These are phyloP conservation scores for Etia nguti DNA, from an alignment of 2,113 vertebrate genomes.

Conservation along the genomic window DNA sequence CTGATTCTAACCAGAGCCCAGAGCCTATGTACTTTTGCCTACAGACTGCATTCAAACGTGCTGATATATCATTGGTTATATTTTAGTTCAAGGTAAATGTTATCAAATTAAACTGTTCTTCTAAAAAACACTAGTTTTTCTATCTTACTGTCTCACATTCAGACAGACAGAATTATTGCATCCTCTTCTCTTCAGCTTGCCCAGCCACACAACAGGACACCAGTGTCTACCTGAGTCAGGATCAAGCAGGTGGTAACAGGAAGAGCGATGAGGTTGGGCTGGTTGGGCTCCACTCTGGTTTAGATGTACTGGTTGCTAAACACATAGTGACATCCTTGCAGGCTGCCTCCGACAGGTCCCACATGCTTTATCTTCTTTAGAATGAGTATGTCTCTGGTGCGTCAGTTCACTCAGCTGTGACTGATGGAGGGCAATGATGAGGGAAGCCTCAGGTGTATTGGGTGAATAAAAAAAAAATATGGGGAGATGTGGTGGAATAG, in stretches of 20 bases:
- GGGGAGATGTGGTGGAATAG: background rate
- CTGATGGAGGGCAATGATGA: background rate
- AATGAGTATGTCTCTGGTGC: constrained; percentile 4
- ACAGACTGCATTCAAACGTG: background rate
- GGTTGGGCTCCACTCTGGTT: background rate
- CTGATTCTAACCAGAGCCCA: background rate
- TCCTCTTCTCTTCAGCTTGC: background rate
- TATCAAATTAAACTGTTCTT: background rate
- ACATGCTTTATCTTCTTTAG: constrained; percentile 17
- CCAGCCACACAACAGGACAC: background rate
- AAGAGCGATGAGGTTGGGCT: background rate
- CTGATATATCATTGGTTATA: background rate
- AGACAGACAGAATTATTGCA: background rate
- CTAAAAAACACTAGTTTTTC: background rate
- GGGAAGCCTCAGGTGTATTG: background rate
- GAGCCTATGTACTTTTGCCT: background rate
- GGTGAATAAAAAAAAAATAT: background rate
- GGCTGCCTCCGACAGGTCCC: background rate
- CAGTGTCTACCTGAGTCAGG: background rate
- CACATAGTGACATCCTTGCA: background rate
- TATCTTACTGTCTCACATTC: background rate
- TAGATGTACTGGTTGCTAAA: constrained; percentile 3
- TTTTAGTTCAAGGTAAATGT: background rate
- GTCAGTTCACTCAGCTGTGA: constrained; percentile 19
- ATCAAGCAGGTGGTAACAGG: constrained; percentile 5